A percentile compares a stretch with the other conserved stretches of the same genome.
These are phyloP conservation scores for Melanophora roralis DNA, from an alignment of 2,888 invertebrate genomes.

Conservation along the genomic window DNA sequence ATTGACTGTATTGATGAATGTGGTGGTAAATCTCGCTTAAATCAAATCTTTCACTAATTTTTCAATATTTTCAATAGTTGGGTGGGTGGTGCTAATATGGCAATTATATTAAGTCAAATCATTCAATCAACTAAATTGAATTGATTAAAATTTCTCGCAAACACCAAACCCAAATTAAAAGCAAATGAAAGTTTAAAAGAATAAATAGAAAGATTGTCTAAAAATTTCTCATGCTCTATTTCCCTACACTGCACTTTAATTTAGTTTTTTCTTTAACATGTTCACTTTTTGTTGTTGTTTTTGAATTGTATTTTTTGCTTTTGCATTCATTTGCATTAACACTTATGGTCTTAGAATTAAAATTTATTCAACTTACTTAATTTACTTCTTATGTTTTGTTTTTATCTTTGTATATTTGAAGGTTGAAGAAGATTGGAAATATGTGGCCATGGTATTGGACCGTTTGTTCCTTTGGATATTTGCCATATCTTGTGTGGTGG, in stretches of 20 bases:
- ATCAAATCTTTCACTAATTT: slow-evolving; percentile 57
- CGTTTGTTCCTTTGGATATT: slow-evolving; percentile 97
- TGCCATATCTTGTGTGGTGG: slow-evolving; percentile 93
- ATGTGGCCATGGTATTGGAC: slow-evolving; percentile 96
- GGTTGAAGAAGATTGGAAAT: slow-evolving; percentile 99
- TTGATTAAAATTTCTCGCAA: slow-evolving; percentile 29
- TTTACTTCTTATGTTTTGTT: slow-evolving; percentile 5
- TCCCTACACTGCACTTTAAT: background rate
- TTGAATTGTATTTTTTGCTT: background rate
- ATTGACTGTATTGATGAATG: slow-evolving; percentile 59
- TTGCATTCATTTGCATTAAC: background rate
- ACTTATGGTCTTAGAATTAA: background rate
- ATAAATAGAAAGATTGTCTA: background rate
- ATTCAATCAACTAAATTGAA: slow-evolving; percentile 14
- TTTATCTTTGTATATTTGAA: slow-evolving; percentile 74
- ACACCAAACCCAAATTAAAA: background rate
- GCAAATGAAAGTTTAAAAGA: background rate
- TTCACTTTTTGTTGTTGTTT: background rate
- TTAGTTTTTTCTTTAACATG: background rate
- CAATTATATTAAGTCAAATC: background rate
- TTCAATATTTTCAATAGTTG: slow-evolving; percentile 13
- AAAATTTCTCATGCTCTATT: slow-evolving; percentile 10
- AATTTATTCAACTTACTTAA: background rate
- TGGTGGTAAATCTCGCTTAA: slow-evolving; percentile 60
- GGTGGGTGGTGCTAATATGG: background rate